Base-by-base conservation (phyloP, 2,113 vertebrate species). In the Phoxinus phoxinus region DNA sequence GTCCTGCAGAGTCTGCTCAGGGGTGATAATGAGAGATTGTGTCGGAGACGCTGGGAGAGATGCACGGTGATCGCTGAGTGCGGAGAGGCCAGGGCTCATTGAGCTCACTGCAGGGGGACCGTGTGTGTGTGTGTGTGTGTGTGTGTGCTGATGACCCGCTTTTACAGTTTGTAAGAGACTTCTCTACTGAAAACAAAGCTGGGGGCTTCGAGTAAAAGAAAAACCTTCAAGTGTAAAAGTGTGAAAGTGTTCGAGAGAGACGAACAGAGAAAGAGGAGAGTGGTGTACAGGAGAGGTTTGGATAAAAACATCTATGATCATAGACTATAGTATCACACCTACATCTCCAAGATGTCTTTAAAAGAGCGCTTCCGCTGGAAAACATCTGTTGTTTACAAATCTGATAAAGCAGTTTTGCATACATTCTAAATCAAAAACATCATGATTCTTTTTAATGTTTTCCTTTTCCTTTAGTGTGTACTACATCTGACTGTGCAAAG, bases 1-100 rank as follows among this genome's bases (percentile, higher is more conserved):
- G 41, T 71, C 69, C 84, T 30, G 63, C 17, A 19, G 79, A 63
- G 86, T 74, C 79, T 89, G 84, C n/a, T 65, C 65, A 87, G 84
- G 85, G 78, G 69, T 53, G 85, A 80, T 89, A 87, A 85, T 81
- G 65, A 89, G 86, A 59, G 67, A 79, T 83, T 83, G 72, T 83
- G 71, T 85, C 35, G 3, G 78, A 53, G 59, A 63, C 61, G 44
- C 74, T 37, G 25, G 17, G 53, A 56, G 53, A 56, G 53, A 56
- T 56, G 46, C 69, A 73, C 80, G 73, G 71, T 81, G 73, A 87
- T 61, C 58, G 51, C 85, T 44, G 83, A 83, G 48, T 65, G 73
- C 17, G 46, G 41, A 73, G 79, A 67, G 86, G 80, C 58, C 74
- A 80, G 84, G 78, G 85, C 78, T 86, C 85, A 84, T 81, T 84